Evolutionary conservation across 2,888 invertebrate genomes (phyloP).

Genomic region (Pseudococcus jackbeardsleyi): DNA sequence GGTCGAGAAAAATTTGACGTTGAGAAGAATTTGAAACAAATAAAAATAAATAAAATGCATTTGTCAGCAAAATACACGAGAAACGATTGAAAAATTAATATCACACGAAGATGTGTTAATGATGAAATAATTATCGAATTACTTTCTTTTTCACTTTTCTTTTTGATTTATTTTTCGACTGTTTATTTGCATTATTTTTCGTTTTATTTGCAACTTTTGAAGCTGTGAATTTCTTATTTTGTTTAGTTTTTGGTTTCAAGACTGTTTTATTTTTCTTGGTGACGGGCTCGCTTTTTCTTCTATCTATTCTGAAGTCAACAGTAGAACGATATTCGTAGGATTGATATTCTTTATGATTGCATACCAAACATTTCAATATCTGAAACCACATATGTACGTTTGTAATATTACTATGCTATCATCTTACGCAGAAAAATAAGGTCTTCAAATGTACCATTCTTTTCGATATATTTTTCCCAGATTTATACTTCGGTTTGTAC

Average conservation of each 20-base stretch:
- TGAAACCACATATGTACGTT: neutral
- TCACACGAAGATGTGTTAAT: neutral
- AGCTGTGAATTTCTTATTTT: neutral
- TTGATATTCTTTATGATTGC: neutral
- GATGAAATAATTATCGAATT: neutral
- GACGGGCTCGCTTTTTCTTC: neutral
- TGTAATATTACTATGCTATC: too few relatives aligned
- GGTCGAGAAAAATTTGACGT: neutral
- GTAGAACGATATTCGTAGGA: neutral
- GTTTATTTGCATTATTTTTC: neutral
- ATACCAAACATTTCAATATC: constrained; percentile 46
- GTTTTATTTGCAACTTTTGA: neutral
- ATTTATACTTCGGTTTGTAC: constrained; percentile 40
- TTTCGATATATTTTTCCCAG: constrained; percentile 49
- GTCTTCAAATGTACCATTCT: neutral
- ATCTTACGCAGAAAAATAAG: neutral
- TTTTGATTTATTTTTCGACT: neutral
- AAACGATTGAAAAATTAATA: neutral
- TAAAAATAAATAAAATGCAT: neutral
- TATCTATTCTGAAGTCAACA: neutral
- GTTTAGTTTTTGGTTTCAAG: neutral
- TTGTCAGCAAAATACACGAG: neutral
- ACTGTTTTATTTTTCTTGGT: neutral
- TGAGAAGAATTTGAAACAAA: neutral
- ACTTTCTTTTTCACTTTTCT: neutral